Percentiles rank a stretch among this genome's conserved stretches.
These are phyloP conservation scores for Lota lota DNA, from an alignment of 2,113 vertebrate species.

Conservation along the genomic window DNA sequence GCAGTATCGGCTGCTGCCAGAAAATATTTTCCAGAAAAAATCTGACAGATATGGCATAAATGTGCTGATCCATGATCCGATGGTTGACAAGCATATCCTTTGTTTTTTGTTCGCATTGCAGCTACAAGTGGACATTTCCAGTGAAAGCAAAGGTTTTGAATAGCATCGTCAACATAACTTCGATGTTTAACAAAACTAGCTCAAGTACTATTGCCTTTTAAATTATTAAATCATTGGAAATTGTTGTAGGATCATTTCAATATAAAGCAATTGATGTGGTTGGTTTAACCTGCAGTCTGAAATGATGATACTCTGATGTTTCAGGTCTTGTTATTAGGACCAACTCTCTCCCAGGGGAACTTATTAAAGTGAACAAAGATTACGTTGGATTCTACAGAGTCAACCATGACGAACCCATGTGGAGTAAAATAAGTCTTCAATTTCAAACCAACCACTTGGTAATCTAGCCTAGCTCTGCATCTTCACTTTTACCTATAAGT, in stretches of 20 bases:
- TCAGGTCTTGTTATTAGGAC: constrained; percentile 66
- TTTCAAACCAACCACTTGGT: constrained; percentile 68
- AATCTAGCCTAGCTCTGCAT: constrained; percentile 14
- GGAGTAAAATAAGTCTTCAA: constrained; percentile 63
- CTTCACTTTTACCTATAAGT: background rate
- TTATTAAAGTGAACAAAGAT: constrained; percentile 82
- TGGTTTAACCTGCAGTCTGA: background rate
- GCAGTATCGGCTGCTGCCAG: no score
- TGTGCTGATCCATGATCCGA: background rate
- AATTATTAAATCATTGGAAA: background rate
- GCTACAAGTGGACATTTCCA: constrained; percentile 94
- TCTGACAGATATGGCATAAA: background rate
- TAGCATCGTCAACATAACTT: constrained; percentile 10
- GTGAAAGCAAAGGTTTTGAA: constrained; percentile 71
- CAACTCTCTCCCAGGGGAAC: constrained; percentile 42
- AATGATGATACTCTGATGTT: background rate
- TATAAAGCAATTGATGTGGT: background rate
- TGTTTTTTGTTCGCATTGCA: constrained; percentile 55
- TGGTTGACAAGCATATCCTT: background rate
- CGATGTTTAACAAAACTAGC: constrained; percentile 70
- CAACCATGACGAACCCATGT: constrained; percentile 78
- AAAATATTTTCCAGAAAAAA: background rate
- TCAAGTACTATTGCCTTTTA: constrained; percentile 65
- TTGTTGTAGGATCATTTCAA: background rate
- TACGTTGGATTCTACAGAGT: constrained; percentile 92